Conservation (phyloP, 2,113 vertebrate species). For the Chiloscyllium plagiosum region DNA sequence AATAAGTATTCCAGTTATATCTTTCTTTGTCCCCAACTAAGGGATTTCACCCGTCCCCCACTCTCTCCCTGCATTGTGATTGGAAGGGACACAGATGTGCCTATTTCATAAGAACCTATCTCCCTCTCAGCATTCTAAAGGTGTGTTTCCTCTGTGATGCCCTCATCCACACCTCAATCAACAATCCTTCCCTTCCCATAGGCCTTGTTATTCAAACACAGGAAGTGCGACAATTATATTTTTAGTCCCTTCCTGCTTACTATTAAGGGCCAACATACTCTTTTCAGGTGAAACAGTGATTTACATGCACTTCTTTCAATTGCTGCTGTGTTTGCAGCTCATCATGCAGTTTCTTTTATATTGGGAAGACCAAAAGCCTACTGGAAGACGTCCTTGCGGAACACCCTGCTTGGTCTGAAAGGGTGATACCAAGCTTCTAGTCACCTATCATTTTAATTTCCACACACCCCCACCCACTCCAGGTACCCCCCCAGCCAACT, state of each 20-base stretch:
- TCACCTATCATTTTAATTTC: neutral
- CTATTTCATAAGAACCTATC: neutral
- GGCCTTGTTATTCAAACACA: neutral
- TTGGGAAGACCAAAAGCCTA: neutral
- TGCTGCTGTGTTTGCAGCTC: neutral
- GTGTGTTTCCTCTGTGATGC: neutral
- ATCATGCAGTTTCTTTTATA: neutral
- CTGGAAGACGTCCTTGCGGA: neutral
- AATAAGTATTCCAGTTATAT: too few relatives aligned
- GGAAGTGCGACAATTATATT: neutral
- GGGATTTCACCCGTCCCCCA: too few relatives aligned
- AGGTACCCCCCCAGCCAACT: neutral
- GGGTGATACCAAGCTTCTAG: neutral
- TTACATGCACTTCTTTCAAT: neutral
- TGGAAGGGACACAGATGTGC: too few relatives aligned
- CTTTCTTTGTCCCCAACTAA: too few relatives aligned
- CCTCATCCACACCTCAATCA: neutral
- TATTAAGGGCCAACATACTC: neutral
- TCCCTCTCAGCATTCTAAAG: neutral
- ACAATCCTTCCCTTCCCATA: neutral
- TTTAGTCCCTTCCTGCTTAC: neutral
- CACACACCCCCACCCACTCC: too few relatives aligned
- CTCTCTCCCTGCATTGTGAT: too few relatives aligned
- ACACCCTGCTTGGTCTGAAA: neutral
- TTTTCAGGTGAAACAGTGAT: neutral